Conservation (phyloP, 2,888 invertebrate species). For the Drosophila greeni region DNA sequence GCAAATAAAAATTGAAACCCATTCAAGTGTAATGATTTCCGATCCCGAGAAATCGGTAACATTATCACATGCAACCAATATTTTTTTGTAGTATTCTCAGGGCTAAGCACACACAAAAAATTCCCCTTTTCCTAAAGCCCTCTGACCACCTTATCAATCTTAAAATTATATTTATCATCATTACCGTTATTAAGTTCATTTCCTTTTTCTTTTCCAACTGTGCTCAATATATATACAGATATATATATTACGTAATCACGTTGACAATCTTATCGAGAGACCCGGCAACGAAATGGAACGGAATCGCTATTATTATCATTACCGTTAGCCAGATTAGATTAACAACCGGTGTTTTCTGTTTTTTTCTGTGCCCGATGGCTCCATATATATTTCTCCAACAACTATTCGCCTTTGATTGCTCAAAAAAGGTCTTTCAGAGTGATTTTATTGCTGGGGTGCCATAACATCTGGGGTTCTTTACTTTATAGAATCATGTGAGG, state of each 20-base stretch:
- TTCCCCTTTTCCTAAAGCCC: slow-evolving; percentile 2
- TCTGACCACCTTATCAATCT: slow-evolving; percentile 34
- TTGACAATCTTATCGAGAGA: slow-evolving; percentile 34
- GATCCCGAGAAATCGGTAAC: slow-evolving; percentile 17
- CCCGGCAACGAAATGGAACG: slow-evolving; percentile 9
- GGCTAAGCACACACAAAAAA: slow-evolving; percentile 12
- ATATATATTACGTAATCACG: slow-evolving; percentile 17
- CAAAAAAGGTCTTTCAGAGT: not conserved
- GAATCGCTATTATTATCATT: slow-evolving; percentile 25
- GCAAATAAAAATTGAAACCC: not conserved
- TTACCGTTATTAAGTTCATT: slow-evolving; percentile 36
- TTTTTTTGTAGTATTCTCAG: slow-evolving; percentile 5
- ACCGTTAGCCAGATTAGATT: slow-evolving; percentile 33
- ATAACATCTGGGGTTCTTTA: not conserved
- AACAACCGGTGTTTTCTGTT: slow-evolving; percentile 15
- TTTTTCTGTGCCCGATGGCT: slow-evolving; percentile 1
- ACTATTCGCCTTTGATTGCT: not conserved
- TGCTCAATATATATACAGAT: not conserved
- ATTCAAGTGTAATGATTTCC: slow-evolving; percentile 2
- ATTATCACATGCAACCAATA: slow-evolving; percentile 43
- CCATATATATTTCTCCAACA: slow-evolving; percentile 13
- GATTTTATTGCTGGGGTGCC: not conserved
- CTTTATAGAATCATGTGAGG: not conserved
- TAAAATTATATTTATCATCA: slow-evolving; percentile 36
- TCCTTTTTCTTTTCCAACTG: slow-evolving; percentile 16